A percentile compares a stretch with the other conserved stretches of the same genome.
Conservation (phyloP, 2,113 vertebrate genomes). For the Leptodactylus fuscus region DNA sequence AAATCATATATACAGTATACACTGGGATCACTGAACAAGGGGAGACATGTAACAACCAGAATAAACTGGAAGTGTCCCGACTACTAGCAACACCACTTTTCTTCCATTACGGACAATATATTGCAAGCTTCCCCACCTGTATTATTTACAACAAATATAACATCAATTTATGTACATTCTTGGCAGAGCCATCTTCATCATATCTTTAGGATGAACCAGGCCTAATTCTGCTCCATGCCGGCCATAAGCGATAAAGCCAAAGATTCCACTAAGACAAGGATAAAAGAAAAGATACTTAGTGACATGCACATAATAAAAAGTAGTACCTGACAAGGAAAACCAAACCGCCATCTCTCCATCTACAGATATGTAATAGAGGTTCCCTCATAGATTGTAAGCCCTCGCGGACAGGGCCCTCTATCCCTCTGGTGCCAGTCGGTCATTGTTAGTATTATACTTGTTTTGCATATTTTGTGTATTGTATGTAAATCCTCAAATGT, state of each 20-base stretch:
- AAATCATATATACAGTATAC: neutral
- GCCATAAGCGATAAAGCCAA: constrained; percentile 95
- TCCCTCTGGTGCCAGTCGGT: too few relatives aligned
- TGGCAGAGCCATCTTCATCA: neutral
- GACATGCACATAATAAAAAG: neutral
- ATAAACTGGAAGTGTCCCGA: too few relatives aligned
- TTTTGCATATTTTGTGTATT: too few relatives aligned
- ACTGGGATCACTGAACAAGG: neutral
- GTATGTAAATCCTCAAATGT: too few relatives aligned
- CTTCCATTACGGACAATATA: too few relatives aligned
- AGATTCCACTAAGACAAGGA: constrained; percentile 87
- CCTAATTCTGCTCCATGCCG: constrained; percentile 90
- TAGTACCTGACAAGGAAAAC: too few relatives aligned
- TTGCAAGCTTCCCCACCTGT: neutral
- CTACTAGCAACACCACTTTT: neutral
- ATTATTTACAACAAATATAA: neutral
- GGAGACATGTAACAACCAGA: neutral
- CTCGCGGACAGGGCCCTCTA: too few relatives aligned
- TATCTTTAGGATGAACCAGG: neutral
- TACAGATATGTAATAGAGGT: too few relatives aligned
- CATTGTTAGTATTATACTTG: too few relatives aligned
- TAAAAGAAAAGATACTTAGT: neutral
- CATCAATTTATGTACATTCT: neutral
- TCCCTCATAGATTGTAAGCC: too few relatives aligned
- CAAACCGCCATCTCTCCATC: too few relatives aligned